Evolutionary conservation across 2,797 vertebrate species (phyloP), one percentile per base, ranked within the genome.

Genomic region (Benthosema pterotum): DNA sequence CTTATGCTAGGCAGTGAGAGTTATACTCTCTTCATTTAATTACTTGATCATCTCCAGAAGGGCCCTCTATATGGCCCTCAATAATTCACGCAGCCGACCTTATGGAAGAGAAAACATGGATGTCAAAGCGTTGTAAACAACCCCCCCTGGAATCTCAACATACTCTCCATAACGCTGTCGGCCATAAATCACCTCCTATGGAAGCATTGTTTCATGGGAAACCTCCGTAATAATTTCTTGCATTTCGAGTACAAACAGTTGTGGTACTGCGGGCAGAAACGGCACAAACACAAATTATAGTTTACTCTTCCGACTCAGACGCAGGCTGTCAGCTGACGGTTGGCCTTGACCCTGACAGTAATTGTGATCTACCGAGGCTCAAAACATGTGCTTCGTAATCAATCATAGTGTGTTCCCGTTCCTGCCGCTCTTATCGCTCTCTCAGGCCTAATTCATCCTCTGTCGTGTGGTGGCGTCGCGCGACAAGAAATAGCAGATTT

Each of bases 1-100:
- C 74, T 79, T 62, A 76, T 71, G 72, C 55, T 38, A 42, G 38
- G 28, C 55, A 57, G 52, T 52, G 68, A 55, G 43, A 11, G 2
- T 53, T 63, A 68, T 43, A 61, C 64, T 52, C 14, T 18, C 14
- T 28, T 70, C 54, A 57, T 52, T 62, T 61, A 9, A 49, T 57
- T 60, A 22, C 18, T 63, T 65, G 73, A 74, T 72, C 65, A 18
- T 67, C 71, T 75, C 61, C 75, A 67, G 72, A 75, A 51, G 65
- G 25, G 72, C 59, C 47, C 51, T 62, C 17, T 57, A 38, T 11
- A 38, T 38, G 32, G 32, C 32, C 32, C 32, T 38, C 32, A 9
- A 38, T 38, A 38, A 9, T 38, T 38, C 32, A 38, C 32, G 8
- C 32, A 38, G 8, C 9, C 32, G 7, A 9, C 32, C 32, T 38